phyloP scores from a whole-genome alignment of 2,113 vertebrate genomes.

The Colaptes auratus region DNA sequence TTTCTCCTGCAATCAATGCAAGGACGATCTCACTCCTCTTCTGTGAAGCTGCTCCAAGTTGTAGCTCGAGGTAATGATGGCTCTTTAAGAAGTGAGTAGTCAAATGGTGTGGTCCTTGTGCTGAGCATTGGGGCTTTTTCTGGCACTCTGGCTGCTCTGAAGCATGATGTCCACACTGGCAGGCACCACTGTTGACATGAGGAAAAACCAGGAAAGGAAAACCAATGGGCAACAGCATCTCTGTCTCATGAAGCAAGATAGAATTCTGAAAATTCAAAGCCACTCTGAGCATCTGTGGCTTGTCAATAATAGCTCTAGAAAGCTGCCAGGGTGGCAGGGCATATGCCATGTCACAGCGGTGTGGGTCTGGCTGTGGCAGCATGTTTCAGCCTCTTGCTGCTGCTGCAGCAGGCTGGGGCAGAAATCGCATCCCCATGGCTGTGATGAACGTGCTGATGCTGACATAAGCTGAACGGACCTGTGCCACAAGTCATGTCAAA shows the following conservation, averaged over 20 bases:
- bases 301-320: neutral
- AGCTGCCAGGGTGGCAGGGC: neutral
- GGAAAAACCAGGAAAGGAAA: neutral
- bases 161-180: neutral
- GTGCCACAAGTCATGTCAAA: neutral
- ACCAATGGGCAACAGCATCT: rapidly evolving
- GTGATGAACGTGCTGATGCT: neutral
- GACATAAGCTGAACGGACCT: neutral
- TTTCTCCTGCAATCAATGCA: neutral
- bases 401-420: neutral
- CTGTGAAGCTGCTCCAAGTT: neutral
- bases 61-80: neutral
- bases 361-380: neutral
- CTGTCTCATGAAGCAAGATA: neutral
- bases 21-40: rapidly evolving
- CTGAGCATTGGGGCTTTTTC: neutral
- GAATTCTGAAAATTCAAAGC: neutral
- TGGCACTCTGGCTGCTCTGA: neutral
- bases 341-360: rapidly evolving
- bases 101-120: neutral
- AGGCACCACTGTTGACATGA: neutral
- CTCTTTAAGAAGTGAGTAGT: neutral
- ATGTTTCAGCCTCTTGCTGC: neutral
- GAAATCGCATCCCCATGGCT: neutral
- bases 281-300: neutral